Percentiles rank a stretch among this genome's conserved stretches.
Conservation (phyloP, 2,888 invertebrate species). For the Lasioglossum zephyrum region DNA sequence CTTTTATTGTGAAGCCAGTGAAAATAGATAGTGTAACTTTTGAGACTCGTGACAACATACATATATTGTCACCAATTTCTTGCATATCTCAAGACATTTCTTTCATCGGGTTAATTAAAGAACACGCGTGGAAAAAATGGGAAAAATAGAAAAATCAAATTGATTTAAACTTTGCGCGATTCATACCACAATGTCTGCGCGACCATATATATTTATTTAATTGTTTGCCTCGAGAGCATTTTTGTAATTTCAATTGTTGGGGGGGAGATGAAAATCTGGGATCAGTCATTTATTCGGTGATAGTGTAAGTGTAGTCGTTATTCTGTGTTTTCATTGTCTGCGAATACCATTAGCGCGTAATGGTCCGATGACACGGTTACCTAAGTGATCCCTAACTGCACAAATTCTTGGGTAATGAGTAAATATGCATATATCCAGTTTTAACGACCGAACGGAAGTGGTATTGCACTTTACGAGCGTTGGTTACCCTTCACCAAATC, state of each 20-base stretch:
- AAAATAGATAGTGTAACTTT: not conserved
- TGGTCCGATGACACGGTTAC: not conserved
- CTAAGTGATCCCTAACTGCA: not conserved
- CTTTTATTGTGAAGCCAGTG: not conserved
- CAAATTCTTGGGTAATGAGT: not conserved
- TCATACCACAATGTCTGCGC: too few relatives aligned
- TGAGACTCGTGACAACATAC: too few relatives aligned
- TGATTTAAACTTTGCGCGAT: too few relatives aligned
- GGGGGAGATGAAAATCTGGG: too few relatives aligned
- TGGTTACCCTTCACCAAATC: slow-evolving; percentile 1
- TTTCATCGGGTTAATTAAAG: too few relatives aligned
- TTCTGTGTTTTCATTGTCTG: not conserved
- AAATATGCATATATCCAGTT: not conserved
- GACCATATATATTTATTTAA: too few relatives aligned
- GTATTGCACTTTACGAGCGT: not conserved
- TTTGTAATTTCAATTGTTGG: too few relatives aligned
- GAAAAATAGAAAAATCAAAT: not conserved
- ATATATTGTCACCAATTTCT: not conserved
- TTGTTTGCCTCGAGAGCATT: too few relatives aligned
- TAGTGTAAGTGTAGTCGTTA: not conserved
- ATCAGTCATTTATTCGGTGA: too few relatives aligned
- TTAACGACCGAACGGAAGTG: not conserved
- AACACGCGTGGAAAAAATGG: not conserved
- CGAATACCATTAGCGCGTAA: not conserved
- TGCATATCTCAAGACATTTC: not conserved